Conservation (phyloP, 2,797 vertebrate species). For the Coracias cyanogaster region DNA sequence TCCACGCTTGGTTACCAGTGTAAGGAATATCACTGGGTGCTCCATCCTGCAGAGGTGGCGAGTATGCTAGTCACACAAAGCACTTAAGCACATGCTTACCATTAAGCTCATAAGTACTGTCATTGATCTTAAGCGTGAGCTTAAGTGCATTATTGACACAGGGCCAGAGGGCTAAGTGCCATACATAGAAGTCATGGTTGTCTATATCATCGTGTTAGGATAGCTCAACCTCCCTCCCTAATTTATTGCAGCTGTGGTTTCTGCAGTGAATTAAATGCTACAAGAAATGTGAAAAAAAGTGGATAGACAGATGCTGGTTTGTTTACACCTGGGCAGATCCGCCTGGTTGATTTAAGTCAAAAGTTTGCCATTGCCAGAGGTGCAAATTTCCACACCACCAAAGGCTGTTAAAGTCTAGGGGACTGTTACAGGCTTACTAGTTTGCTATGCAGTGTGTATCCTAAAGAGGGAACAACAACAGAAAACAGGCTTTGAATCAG, state of each 20-base stretch:
- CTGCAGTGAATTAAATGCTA: neutral
- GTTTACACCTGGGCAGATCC: neutral
- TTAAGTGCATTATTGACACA: slow-evolving; percentile 62
- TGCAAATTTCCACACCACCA: neutral
- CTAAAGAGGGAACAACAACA: neutral
- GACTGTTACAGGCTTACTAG: neutral
- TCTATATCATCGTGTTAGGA: neutral
- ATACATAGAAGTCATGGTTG: neutral
- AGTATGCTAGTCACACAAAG: neutral
- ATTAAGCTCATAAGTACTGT: slow-evolving; percentile 43
- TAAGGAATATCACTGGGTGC: neutral
- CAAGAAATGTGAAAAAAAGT: neutral
- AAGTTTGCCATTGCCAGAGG: neutral
- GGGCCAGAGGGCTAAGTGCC: slow-evolving; percentile 46
- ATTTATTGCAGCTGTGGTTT: slow-evolving; percentile 38
- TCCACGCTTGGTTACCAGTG: neutral
- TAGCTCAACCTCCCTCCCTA: neutral
- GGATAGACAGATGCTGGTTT: neutral
- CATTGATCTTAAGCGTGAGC: slow-evolving; percentile 44
- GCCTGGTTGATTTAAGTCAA: neutral
- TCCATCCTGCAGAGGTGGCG: neutral
- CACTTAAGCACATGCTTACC: slow-evolving; percentile 53
- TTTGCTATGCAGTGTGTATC: neutral
- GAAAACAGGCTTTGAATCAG: neutral
- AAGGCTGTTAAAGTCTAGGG: neutral